These are phyloP conservation scores for Resseliella maxima DNA, from an alignment of 2,888 invertebrate genomes.

Conservation along the genomic window DNA sequence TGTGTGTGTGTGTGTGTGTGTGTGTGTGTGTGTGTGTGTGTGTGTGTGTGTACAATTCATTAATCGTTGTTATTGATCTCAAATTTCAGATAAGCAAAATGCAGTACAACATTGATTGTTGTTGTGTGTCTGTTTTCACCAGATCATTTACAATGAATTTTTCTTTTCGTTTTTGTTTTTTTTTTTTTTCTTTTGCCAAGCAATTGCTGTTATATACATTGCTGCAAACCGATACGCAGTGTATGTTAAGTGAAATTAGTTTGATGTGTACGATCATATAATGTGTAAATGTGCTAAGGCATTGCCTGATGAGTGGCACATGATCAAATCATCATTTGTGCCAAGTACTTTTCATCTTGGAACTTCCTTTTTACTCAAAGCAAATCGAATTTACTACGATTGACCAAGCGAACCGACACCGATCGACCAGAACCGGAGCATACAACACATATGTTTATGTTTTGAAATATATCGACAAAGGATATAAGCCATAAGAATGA, in stretches of 20 bases:
- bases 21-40: no score
- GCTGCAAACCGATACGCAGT: no score
- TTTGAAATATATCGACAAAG: background rate
- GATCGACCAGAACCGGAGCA: background rate
- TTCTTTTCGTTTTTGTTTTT: no score
- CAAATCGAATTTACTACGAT: conserved; percentile 36
- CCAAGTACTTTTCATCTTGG: background rate
- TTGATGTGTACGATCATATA: no score
- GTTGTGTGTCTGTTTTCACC: background rate
- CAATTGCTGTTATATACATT: no score
- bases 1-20: no score
- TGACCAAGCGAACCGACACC: background rate
- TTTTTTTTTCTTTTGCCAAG: no score
- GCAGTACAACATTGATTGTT: background rate
- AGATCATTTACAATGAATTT: conserved; percentile 27
- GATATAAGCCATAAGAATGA: background rate
- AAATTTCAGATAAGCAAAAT: conserved; percentile 9
- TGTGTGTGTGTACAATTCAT: no score
- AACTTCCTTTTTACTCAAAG: background rate
- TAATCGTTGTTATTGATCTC: background rate
- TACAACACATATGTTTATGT: background rate
- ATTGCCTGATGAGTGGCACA: background rate
- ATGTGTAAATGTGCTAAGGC: background rate
- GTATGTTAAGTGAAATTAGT: no score
- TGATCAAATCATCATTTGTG: conserved; percentile 5